Percentiles rank a stretch among this genome's conserved stretches.
Conservation (phyloP, 2,797 vertebrate species). For the Picus viridis region DNA sequence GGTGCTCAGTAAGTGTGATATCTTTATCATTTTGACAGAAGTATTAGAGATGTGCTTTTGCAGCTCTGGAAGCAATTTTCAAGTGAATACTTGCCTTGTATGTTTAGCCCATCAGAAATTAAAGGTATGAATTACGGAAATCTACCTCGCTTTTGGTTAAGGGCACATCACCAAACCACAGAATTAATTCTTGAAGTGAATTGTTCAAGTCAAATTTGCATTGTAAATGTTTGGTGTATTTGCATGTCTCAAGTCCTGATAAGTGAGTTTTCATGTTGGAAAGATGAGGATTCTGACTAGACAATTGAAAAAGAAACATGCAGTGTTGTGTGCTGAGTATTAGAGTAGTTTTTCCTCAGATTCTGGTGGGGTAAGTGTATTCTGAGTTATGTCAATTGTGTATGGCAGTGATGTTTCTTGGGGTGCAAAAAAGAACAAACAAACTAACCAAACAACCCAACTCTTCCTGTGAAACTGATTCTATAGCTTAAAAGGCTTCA, state of each 20-base stretch:
- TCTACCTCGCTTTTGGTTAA: not conserved
- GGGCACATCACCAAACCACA: not conserved
- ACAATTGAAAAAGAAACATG: not conserved
- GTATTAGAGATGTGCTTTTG: conserved; percentile 11
- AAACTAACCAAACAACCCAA: not conserved
- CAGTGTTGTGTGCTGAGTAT: not conserved
- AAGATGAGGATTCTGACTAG: not conserved
- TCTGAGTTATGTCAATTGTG: not conserved
- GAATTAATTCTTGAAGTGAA: conserved; percentile 7
- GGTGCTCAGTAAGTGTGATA: not conserved
- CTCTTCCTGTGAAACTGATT: not conserved
- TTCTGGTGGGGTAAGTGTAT: not conserved
- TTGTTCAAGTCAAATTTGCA: not conserved
- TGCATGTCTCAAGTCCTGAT: not conserved
- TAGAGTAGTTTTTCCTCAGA: not conserved
- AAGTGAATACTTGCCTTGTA: not conserved
- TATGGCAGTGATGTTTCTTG: not conserved
- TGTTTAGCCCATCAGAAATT: not conserved
- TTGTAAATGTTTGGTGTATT: not conserved
- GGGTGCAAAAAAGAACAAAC: not conserved
- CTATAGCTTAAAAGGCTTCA: not conserved
- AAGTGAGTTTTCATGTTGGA: not conserved
- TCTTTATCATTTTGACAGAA: conserved; percentile 48
- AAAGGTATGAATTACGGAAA: not conserved
- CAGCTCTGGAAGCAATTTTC: conserved; percentile 48